phyloP scores from a whole-genome alignment of 2,888 invertebrate species.

The Pachycephus smyrnensis region DNA sequence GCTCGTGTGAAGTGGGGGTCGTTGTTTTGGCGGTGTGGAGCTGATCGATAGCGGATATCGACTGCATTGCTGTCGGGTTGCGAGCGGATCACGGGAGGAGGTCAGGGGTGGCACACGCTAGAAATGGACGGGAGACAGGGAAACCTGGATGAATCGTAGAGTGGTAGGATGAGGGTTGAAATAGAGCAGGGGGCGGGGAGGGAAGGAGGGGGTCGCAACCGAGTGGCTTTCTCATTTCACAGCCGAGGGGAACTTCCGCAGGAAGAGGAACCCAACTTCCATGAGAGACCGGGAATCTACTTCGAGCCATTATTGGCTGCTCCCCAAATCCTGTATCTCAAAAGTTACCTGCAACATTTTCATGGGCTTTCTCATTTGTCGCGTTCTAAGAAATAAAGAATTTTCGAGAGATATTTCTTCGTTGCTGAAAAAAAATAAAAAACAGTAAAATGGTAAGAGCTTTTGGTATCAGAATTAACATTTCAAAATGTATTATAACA shows the following conservation, averaged over 20 bases:
- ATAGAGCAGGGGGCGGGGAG: background rate
- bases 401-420: background rate
- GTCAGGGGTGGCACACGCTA: constrained; percentile 1
- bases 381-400: background rate
- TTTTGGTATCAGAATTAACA: background rate
- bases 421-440: background rate
- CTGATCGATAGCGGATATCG: constrained; percentile 48
- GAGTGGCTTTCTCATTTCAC: constrained; percentile 49
- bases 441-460: background rate
- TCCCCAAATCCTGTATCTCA: constrained; percentile 13
- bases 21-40: constrained; percentile 17
- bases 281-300: constrained; percentile 13
- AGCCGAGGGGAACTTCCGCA: constrained; percentile 46
- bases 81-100: background rate
- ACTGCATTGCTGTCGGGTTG: constrained; percentile 37
- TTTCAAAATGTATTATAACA: background rate
- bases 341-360: background rate
- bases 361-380: background rate
- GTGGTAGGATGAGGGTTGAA: background rate
- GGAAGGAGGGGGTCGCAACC: constrained; percentile 7
- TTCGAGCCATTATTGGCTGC: constrained; percentile 14
- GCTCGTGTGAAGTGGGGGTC: background rate
- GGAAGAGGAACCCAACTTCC: constrained; percentile 26
- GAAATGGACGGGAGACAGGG: background rate
- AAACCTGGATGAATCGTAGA: background rate